A percentile compares a stretch with the other conserved stretches of the same genome.
phyloP scores from a whole-genome alignment of 2,797 vertebrate species.

The Takifugu rubripes region DNA sequence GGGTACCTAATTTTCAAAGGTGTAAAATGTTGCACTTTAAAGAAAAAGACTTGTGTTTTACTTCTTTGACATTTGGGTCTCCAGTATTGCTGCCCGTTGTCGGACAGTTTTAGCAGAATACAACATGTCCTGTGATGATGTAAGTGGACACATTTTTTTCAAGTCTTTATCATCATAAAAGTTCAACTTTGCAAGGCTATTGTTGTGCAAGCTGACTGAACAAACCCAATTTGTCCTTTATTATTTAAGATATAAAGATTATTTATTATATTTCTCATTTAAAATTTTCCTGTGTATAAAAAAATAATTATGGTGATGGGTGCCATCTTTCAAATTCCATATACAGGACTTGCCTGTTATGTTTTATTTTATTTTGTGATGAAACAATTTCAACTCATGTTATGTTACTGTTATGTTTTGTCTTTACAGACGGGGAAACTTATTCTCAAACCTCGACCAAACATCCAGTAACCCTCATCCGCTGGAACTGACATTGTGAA shows the following conservation, averaged over 20 bases:
- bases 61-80: constrained; percentile 50
- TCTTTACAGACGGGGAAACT: constrained; percentile 90
- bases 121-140: constrained; percentile 99
- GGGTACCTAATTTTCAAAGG: not conserved
- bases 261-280: no score
- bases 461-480: constrained; percentile 82
- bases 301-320: no score
- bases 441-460: constrained; percentile 95
- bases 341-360: no score
- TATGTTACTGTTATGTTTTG: no score
- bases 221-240: no score
- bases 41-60: not conserved
- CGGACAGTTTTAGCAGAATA: constrained; percentile 97
- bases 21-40: not conserved
- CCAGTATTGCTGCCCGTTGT: constrained; percentile 93
- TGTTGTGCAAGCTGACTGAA: no score
- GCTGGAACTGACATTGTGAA: constrained; percentile 7
- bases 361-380: not conserved
- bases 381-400: no score
- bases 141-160: constrained; percentile 74
- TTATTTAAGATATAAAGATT: no score
- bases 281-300: no score
- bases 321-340: not conserved
- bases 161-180: no score
- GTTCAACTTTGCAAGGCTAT: no score